Evolutionary conservation across 2,797 vertebrate genomes (phyloP).

Genomic region (Prionace glauca): DNA sequence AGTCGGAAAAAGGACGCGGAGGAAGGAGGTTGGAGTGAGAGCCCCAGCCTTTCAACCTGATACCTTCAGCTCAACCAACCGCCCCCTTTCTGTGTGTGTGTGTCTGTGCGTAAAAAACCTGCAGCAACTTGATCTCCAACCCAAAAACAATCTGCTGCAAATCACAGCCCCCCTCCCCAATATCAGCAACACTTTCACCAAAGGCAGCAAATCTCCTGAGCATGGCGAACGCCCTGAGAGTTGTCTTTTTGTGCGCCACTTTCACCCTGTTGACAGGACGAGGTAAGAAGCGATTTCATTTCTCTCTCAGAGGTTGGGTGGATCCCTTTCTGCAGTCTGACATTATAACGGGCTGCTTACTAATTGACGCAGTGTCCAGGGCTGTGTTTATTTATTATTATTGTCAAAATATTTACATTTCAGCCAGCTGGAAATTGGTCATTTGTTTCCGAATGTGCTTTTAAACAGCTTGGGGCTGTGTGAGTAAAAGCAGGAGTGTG

Average conservation of each 20-base stretch:
- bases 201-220: not conserved
- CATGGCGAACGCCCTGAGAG: not conserved
- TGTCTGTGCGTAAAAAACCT: too few relatives aligned
- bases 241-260: not conserved
- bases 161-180: too few relatives aligned
- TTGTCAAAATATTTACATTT: not conserved
- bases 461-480: not conserved
- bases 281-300: not conserved
- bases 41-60: not conserved
- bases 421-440: not conserved
- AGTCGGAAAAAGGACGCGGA: too few relatives aligned
- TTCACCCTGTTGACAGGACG: not conserved
- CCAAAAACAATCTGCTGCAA: not conserved
- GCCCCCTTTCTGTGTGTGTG: too few relatives aligned
- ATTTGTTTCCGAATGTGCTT: not conserved
- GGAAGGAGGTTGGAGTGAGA: not conserved
- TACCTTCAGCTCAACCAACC: not conserved
- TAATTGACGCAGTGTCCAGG: not conserved
- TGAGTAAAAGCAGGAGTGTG: not conserved
- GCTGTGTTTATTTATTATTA: not conserved
- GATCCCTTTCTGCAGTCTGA: not conserved
- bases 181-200: not conserved
- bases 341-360: not conserved
- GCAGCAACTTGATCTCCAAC: not conserved
- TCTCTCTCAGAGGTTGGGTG: not conserved